phyloP scores from a whole-genome alignment of 2,888 invertebrate genomes.

The Volucella inflata region DNA sequence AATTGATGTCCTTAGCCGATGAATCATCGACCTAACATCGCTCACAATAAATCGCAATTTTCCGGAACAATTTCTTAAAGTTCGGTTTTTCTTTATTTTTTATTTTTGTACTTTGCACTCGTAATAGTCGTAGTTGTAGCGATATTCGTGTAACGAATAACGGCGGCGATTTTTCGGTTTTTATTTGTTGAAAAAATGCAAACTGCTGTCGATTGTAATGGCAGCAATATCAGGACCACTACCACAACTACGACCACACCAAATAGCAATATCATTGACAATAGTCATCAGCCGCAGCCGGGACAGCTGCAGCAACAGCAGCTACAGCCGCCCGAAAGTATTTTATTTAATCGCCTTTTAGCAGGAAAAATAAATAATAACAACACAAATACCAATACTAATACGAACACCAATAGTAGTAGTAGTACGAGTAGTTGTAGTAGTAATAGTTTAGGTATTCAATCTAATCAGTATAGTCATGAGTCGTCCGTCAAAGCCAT shows the following conservation, averaged over 20 bases:
- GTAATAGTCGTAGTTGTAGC: conserved; percentile 11
- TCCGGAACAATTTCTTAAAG: not conserved
- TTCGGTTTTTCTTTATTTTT: not conserved
- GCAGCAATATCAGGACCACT: conserved; percentile 76
- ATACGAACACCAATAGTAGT: conserved; percentile 30
- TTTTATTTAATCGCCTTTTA: conserved; percentile 67
- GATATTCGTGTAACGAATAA: not conserved
- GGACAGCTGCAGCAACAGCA: conserved; percentile 55
- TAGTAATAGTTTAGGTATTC: conserved; percentile 51
- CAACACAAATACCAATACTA: conserved; percentile 30
- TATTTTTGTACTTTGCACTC: not conserved
- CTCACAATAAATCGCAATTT: conserved; percentile 17
- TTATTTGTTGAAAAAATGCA: conserved; percentile 76
- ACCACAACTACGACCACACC: conserved; percentile 64
- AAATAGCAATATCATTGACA: conserved; percentile 68
- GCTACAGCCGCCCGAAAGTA: conserved; percentile 54
- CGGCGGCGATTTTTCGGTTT: conserved; percentile 12
- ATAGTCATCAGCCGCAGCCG: conserved; percentile 73
- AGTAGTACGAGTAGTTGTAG: conserved; percentile 40
- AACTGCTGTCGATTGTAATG: conserved; percentile 79
- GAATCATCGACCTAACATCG: conserved; percentile 61
- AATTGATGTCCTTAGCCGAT: conserved; percentile 44
- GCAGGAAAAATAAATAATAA: conserved; percentile 65
- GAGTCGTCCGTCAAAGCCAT: conserved; percentile 66
- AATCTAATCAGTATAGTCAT: conserved; percentile 46